phyloP scores from a whole-genome alignment of 2,113 vertebrate species.

The Orcinus orca region DNA sequence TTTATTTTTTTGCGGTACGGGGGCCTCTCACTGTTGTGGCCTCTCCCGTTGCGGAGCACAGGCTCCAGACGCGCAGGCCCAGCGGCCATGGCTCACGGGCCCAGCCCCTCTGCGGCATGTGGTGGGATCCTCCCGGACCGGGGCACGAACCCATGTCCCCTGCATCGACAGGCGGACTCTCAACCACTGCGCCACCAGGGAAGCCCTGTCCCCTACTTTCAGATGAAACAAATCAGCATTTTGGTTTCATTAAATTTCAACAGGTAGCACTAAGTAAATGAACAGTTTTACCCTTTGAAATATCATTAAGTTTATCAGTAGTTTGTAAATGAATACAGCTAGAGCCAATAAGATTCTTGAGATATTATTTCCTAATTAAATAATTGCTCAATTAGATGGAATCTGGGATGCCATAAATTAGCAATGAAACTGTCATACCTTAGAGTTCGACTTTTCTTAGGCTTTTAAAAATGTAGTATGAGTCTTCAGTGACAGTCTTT shows the following conservation, averaged over 20 bases:
- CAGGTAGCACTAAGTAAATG: not conserved
- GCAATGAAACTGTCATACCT: slow-evolving; percentile 3
- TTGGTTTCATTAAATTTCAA: slow-evolving; percentile 8
- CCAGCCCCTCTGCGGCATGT: too few relatives aligned
- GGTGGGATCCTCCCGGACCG: too few relatives aligned
- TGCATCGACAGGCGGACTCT: too few relatives aligned
- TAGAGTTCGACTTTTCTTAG: not conserved
- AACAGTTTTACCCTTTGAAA: slow-evolving; percentile 39
- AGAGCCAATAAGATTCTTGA: not conserved
- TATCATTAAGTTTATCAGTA: not conserved
- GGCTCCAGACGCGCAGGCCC: too few relatives aligned
- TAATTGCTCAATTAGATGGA: not conserved
- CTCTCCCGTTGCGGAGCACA: too few relatives aligned
- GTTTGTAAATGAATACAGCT: slow-evolving; percentile 24
- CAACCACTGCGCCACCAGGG: too few relatives aligned
- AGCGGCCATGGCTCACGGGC: too few relatives aligned
- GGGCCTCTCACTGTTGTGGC: too few relatives aligned
- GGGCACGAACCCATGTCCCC: too few relatives aligned
- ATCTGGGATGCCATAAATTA: slow-evolving; percentile 29
- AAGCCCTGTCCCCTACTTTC: not conserved
- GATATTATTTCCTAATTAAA: slow-evolving; percentile 45
- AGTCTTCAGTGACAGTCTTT: slow-evolving; percentile 41
- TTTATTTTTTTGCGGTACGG: too few relatives aligned
- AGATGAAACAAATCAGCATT: not conserved
- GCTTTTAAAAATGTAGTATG: slow-evolving; percentile 2